Percentiles rank a stretch among this genome's conserved stretches.
Conservation (phyloP, 2,113 vertebrate genomes). For the Xiphias gladius region DNA sequence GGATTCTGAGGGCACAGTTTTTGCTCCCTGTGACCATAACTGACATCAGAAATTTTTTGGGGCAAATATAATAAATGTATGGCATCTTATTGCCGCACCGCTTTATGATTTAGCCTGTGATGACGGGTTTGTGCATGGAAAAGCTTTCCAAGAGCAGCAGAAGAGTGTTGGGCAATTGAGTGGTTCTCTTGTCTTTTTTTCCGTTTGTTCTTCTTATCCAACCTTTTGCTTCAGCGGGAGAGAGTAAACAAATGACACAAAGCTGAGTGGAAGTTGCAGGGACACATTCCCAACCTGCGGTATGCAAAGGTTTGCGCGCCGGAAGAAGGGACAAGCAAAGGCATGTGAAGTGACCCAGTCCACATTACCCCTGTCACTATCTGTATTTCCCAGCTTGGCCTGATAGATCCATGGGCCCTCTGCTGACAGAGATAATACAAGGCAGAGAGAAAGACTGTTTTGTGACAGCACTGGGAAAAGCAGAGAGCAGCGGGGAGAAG, state of each 20-base stretch:
- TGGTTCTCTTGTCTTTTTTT: constrained; percentile 19
- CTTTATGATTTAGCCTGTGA: background rate
- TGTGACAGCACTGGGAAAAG: constrained; percentile 80
- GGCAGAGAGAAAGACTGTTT: constrained; percentile 71
- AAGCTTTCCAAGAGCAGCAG: background rate
- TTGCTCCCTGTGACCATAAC: background rate
- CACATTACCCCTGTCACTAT: constrained; percentile 79
- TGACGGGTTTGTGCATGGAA: background rate
- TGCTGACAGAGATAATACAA: constrained; percentile 80
- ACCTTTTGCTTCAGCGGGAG: background rate
- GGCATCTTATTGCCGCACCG: background rate
- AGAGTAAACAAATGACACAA: constrained; percentile 58
- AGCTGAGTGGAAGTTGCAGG: constrained; percentile 49
- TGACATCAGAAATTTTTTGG: background rate
- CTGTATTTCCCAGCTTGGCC: constrained; percentile 76
- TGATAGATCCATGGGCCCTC: constrained; percentile 78
- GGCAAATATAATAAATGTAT: constrained; percentile 14
- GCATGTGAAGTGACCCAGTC: constrained; percentile 78
- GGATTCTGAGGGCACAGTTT: background rate
- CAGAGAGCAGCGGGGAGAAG: constrained; percentile 24
- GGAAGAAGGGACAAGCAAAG: constrained; percentile 60
- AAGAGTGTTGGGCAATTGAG: constrained; percentile 15
- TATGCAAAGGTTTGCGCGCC: constrained; percentile 53
- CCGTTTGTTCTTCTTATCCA: constrained; percentile 29
- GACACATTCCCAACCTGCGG: constrained; percentile 65